Base-by-base conservation (phyloP, 1,140 invertebrate species). In the Conopomorpha cramerella region DNA sequence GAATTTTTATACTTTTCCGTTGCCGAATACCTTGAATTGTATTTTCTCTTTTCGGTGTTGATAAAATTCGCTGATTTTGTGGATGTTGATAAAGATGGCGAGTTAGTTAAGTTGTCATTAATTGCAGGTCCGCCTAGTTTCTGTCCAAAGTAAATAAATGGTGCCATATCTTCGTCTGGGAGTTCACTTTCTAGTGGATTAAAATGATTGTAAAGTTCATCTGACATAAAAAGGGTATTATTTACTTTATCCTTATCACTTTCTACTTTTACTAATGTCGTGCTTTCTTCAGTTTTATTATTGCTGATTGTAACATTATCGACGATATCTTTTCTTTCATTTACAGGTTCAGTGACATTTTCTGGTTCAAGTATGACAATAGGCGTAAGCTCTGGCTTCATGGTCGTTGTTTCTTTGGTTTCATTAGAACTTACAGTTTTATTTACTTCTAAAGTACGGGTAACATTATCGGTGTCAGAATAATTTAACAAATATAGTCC, bases 81-180 rank as follows among this genome's bases (percentile, higher is more conserved):
- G 0, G 80, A 80, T 10, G 79, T 78, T 18, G 70, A 72, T 23
- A 76, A 31, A 8, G 68, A 59, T 13, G 68, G 68, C 2, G 64
- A 76, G 43, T 73, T 58, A 7, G 66, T 76, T 4, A 76, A 57
- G 45, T 73, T 70, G 39, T 78, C 72, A 40, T 38, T 67, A 16
- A 76, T 67, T n/a, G 45, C 38, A 27, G 38, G 56, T 7, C 68
- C 61, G 0, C 65, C 74, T n/a, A 87, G 38, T 51, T 87, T 86
- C 51, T 86, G 82, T 0, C 86, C 86, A 55, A 88, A 88, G 43
- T 80, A 84, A n/a, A 86, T 65, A 58, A 87, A 88, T 23, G 86
- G 85, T 29, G 84, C 81, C 70, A 86, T 81, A 43, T 86, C 85
- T 51, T 86, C 85, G 17, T 82, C 79, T 0, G 82, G 81, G 27